Conservation (phyloP, 2,113 vertebrate species). For the Holacanthus passer region DNA sequence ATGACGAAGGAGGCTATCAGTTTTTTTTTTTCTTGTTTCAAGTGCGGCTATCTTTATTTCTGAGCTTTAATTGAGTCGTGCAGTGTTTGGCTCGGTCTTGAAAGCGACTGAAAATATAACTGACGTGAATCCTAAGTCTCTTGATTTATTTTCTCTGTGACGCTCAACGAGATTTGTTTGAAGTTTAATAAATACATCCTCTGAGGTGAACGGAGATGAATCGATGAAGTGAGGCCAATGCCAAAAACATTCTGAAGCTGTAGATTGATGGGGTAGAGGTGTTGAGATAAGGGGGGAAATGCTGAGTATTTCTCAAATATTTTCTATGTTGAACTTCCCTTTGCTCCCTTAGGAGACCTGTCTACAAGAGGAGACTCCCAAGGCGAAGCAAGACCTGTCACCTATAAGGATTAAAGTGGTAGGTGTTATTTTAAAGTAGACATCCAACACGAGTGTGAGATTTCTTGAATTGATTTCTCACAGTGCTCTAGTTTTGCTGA, state of each 20-base stretch:
- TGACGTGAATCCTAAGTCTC: constrained; percentile 25
- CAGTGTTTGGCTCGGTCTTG: constrained; percentile 5
- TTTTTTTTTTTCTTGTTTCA: constrained; percentile 22
- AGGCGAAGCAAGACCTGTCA: constrained; percentile 81
- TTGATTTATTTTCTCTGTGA: constrained; percentile 20
- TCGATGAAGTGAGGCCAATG: neutral
- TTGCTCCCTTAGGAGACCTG: constrained; percentile 79
- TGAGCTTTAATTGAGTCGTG: constrained; percentile 23
- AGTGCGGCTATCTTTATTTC: constrained; percentile 23
- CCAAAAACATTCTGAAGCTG: neutral
- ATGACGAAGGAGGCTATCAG: constrained; percentile 15
- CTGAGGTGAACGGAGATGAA: constrained; percentile 28
- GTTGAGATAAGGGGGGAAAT: no score
- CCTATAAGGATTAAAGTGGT: constrained; percentile 85
- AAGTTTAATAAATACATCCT: constrained; percentile 30
- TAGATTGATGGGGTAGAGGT: neutral
- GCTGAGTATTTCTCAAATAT: no score
- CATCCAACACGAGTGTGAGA: neutral
- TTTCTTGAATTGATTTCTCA: constrained; percentile 20
- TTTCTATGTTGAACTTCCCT: constrained; percentile 30
- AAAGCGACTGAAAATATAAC: constrained; percentile 16
- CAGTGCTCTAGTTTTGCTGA: constrained; percentile 33
- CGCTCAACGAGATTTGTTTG: neutral
- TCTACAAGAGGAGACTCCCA: constrained; percentile 79
- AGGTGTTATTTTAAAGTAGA: constrained; percentile 50